Percentiles rank a stretch among this genome's conserved stretches.
Conservation (phyloP, 2,888 invertebrate species). For the Hemicrepidius hirtus region DNA sequence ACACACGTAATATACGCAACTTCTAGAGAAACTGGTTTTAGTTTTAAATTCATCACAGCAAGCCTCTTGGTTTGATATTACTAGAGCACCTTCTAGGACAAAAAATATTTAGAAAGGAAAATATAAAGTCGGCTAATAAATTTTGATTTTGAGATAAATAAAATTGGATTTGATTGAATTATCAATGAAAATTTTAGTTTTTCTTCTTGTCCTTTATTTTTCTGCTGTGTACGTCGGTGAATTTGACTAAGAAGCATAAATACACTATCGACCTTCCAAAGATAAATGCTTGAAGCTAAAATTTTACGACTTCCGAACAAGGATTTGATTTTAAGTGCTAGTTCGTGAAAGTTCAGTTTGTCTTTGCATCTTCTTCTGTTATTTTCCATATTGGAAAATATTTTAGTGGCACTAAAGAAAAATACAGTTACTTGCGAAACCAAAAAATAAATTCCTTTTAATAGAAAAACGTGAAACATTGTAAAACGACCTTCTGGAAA, state of each 20-base stretch:
- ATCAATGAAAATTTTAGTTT: too few species aligned
- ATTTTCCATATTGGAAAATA: neutral
- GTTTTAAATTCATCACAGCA: neutral
- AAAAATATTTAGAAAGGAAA: conserved; percentile 4
- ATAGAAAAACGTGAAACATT: neutral
- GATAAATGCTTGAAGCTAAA: neutral
- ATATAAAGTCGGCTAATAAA: neutral
- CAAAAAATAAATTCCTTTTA: neutral
- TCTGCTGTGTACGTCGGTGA: neutral
- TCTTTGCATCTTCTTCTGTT: neutral
- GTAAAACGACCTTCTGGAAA: conserved; percentile 1
- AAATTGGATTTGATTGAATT: too few species aligned
- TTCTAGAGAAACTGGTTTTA: conserved; percentile 21
- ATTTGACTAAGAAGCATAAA: neutral
- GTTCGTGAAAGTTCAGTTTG: neutral
- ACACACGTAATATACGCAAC: neutral
- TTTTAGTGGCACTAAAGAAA: neutral
- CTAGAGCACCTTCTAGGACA: conserved; percentile 19
- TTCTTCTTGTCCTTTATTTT: too few species aligned
- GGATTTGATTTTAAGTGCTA: neutral
- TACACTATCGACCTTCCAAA: conserved; percentile 1
- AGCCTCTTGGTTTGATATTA: conserved; percentile 13
- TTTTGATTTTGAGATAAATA: too few species aligned
- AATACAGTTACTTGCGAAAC: neutral
- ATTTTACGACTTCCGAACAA: conserved; percentile 12